Evolutionary conservation across 1,140 invertebrate genomes (phyloP), one percentile per base, ranked within the genome.

Genomic region (Heliothis virescens): DNA sequence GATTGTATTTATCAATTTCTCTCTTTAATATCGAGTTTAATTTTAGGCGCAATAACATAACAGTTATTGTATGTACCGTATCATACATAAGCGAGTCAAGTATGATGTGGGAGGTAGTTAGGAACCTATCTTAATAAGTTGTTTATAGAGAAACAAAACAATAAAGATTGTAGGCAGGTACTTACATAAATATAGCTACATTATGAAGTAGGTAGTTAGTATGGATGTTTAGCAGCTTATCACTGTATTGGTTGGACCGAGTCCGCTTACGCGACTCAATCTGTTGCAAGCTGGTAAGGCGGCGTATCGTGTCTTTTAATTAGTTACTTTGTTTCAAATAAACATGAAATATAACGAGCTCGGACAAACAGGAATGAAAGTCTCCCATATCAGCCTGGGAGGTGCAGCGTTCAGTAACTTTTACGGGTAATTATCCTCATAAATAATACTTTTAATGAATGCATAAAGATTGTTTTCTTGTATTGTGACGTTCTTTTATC

Each of bases 311-410:
- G 72, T 59, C 55, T 7, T 53, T 34, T 12, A 26, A 60, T 47
- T 60, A 74, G 10, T 74, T 13, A 26, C 12, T 26, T 63, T 52
- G n/a, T 63, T 76, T 74, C n/a, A 71, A 57, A 57, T 63, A 47
- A 86, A 67, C 21, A 94, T 94, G 92, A 87, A 88, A 81, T 96
- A 96, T 89, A 94, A 95, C 29, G 72, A 85, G 11, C 90, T 96
- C 48, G 96, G 96, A 10, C 87, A 86, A 15, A 96, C 96, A 2
- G 96, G 92, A 1, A 75, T 96, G n/a, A 89, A 91, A 52, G 94
- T 96, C 1, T 96, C 96, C 0, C 92, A 95, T 72, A 71, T 96
- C 15, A 95, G 95, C 0, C 81, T 96, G 5, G 96, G 96, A 41
- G 95, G 95, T 3, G 95, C 95, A 15, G 92, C 95, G 29, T 95